A percentile compares a stretch with the other conserved stretches of the same genome.
These are phyloP conservation scores for Hippasteria phrygiana DNA, from an alignment of 53 echinoderm and acorn worm genomes.

Conservation along the genomic window DNA sequence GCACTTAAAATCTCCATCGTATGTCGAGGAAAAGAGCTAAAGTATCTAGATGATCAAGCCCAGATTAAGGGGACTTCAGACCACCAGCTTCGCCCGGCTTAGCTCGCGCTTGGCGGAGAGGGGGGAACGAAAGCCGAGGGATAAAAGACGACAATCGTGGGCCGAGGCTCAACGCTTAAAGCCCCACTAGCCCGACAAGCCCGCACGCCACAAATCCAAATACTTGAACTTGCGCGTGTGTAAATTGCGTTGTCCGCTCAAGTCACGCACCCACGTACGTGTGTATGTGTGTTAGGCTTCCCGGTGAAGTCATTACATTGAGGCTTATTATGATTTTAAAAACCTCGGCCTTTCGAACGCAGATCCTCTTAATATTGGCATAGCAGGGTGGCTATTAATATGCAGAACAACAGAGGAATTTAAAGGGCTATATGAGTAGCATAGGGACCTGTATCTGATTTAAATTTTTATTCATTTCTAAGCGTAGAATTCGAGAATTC, in stretches of 20 bases:
- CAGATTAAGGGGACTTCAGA: slow-evolving; percentile 36
- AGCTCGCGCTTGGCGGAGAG: slow-evolving; percentile 6
- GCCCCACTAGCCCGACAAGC: slow-evolving; percentile 47
- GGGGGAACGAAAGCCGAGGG: slow-evolving; percentile 42
- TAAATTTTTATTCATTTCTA: slow-evolving; percentile 6
- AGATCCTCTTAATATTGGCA: not conserved
- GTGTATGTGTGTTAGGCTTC: not conserved
- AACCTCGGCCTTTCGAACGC: not conserved
- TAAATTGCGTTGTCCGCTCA: slow-evolving; percentile 47
- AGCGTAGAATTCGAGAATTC: not conserved
- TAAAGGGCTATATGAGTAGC: not conserved
- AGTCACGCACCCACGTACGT: slow-evolving; percentile 19
- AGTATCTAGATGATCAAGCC: slow-evolving; percentile 19
- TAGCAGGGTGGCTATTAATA: not conserved
- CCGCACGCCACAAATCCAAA: slow-evolving; percentile 48
- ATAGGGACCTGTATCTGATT: slow-evolving; percentile 4
- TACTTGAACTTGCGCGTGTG: slow-evolving; percentile 32
- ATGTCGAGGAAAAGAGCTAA: slow-evolving; percentile 7
- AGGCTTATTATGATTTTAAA: not conserved
- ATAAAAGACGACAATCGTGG: slow-evolving; percentile 45
- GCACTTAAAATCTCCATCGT: slow-evolving; percentile 71
- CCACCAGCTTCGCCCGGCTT: slow-evolving; percentile 61
- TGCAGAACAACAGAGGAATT: not conserved
- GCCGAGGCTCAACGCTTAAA: slow-evolving; percentile 62
- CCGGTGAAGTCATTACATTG: not conserved